These are phyloP conservation scores for Rhinogobius similis DNA, from an alignment of 2,113 vertebrate genomes.

Conservation along the genomic window DNA sequence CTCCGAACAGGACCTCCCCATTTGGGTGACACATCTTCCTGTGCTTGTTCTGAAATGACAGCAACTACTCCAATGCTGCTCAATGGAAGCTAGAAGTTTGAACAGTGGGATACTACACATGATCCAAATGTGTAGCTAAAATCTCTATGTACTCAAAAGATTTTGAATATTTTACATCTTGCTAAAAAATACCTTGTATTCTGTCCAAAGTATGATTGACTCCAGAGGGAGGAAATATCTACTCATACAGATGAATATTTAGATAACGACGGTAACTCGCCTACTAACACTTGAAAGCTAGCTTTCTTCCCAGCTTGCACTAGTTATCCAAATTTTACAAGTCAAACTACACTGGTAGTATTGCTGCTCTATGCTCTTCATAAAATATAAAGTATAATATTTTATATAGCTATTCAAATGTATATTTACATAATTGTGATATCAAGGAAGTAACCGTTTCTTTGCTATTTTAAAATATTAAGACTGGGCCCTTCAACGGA, in stretches of 20 bases:
- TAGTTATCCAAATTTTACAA: neutral
- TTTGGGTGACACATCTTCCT: slow-evolving; percentile 80
- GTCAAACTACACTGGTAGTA: slow-evolving; percentile 3
- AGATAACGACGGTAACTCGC: neutral
- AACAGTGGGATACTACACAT: slow-evolving; percentile 30
- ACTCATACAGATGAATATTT: neutral
- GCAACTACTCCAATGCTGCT: slow-evolving; percentile 82
- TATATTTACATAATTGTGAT: neutral
- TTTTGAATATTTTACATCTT: neutral
- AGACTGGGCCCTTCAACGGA: neutral
- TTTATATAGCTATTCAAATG: neutral
- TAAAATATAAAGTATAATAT: neutral
- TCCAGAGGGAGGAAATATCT: no score
- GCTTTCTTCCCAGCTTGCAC: slow-evolving; percentile 3
- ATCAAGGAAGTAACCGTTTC: neutral
- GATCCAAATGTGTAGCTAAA: slow-evolving; percentile 14
- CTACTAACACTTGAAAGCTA: slow-evolving; percentile 3
- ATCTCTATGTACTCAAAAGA: neutral
- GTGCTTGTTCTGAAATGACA: slow-evolving; percentile 76
- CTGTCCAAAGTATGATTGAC: neutral
- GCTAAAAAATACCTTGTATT: neutral
- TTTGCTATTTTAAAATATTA: neutral
- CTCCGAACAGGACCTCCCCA: slow-evolving; percentile 83
- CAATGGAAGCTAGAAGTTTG: slow-evolving; percentile 84
- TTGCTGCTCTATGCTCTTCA: neutral